These are phyloP conservation scores for Styela clava DNA, from an alignment of 23 tunicate species.

Conservation along the genomic window DNA sequence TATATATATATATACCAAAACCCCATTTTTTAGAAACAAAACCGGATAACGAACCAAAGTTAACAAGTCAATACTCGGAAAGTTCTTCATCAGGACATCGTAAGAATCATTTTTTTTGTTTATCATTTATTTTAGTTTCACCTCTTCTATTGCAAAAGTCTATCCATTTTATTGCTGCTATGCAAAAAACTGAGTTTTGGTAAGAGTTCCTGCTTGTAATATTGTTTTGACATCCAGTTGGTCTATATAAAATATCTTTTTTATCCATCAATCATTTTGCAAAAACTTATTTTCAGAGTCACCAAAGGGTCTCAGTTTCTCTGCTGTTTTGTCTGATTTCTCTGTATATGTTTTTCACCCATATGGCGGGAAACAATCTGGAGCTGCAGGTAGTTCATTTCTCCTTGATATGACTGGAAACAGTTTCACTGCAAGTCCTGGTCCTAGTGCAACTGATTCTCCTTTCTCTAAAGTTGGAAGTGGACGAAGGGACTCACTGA, in stretches of 20 bases:
- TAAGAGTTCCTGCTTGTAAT: no score
- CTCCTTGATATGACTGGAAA: not conserved
- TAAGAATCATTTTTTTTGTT: no score
- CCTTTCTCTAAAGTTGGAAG: constrained; percentile 42
- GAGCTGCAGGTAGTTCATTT: not conserved
- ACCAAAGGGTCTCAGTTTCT: constrained; percentile 72
- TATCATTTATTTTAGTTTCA: no score
- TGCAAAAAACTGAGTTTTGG: no score
- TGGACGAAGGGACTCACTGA: constrained; percentile 83
- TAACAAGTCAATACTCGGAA: not conserved
- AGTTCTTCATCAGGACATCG: not conserved
- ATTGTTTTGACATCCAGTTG: no score
- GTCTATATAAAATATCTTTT: no score
- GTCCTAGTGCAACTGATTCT: not conserved
- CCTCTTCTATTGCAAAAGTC: no score
- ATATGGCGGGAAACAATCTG: constrained; percentile 33
- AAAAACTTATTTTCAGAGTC: constrained; percentile 1
- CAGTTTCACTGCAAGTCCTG: constrained; percentile 28
- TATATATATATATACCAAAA: no score
- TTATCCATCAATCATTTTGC: no score
- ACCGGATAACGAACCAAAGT: not conserved
- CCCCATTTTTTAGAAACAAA: not conserved
- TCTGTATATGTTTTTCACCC: constrained; percentile 83
- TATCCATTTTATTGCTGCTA: no score
- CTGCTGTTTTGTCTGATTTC: constrained; percentile 85